These are phyloP conservation scores for Paracentrotus lividus DNA, from an alignment of 53 echinoderm and acorn worm species.

Conservation along the genomic window DNA sequence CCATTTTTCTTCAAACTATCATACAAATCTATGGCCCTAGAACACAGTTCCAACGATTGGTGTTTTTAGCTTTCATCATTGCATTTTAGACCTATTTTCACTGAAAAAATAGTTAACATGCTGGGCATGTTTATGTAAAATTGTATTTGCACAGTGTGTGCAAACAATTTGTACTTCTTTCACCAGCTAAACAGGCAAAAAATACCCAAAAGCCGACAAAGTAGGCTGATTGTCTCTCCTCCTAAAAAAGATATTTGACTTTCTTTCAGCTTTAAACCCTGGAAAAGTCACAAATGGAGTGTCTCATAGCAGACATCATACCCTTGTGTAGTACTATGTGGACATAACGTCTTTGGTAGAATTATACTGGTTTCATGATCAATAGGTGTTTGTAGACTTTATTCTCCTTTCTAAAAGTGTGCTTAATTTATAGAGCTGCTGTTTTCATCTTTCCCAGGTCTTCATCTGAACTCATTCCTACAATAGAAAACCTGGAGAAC, in stretches of 20 bases:
- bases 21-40: no score
- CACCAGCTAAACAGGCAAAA: not conserved
- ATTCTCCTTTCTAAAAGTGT: not conserved
- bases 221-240: not conserved
- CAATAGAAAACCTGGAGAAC: no score
- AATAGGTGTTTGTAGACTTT: slow-evolving; percentile 17
- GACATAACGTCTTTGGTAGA: not conserved
- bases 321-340: not conserved
- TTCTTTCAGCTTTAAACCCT: not conserved
- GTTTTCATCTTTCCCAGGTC: not conserved
- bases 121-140: not conserved
- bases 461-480: no score
- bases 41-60: no score
- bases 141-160: not conserved
- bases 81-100: no score
- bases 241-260: not conserved
- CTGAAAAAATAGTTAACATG: not conserved
- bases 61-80: no score
- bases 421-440: not conserved
- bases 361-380: not conserved
- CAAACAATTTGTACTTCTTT: not conserved
- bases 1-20: no score
- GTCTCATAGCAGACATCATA: not conserved
- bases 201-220: not conserved
- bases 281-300: not conserved